Evolutionary conservation across 2,113 vertebrate genomes (phyloP).

Genomic region (Notothenia coriiceps): DNA sequence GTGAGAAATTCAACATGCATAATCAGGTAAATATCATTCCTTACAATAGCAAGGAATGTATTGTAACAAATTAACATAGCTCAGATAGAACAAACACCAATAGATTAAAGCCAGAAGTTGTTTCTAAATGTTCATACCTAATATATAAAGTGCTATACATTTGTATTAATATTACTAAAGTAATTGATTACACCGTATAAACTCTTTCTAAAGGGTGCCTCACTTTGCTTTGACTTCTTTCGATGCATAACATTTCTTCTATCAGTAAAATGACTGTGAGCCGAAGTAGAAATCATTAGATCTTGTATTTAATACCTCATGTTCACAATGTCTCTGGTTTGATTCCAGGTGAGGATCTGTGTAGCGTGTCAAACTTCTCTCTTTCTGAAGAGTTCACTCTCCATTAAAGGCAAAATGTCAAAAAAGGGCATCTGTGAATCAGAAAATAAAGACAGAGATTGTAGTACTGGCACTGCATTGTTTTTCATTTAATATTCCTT

Average conservation of each 20-base stretch:
- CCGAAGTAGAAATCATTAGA: not conserved
- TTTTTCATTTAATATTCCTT: slow-evolving; percentile 51
- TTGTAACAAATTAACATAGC: not conserved
- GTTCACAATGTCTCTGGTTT: not conserved
- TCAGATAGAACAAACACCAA: not conserved
- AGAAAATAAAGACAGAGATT: not conserved
- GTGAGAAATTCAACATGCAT: not conserved
- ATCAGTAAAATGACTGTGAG: no score
- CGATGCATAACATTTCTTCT: no score
- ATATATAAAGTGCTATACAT: not conserved
- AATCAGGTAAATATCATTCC: not conserved
- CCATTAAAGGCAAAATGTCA: not conserved
- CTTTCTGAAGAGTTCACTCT: not conserved
- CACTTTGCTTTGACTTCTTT: no score
- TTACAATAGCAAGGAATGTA: no score
- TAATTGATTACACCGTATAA: not conserved
- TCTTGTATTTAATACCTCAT: not conserved
- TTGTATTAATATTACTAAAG: not conserved
- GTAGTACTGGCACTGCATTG: slow-evolving; percentile 30
- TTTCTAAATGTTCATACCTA: not conserved
- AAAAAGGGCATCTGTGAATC: not conserved
- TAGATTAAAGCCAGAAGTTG: not conserved
- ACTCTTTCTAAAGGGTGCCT: not conserved
- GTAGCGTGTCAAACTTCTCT: not conserved
- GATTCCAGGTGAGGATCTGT: not conserved